phyloP scores from a whole-genome alignment of 2,797 vertebrate species.

The Hylomyscus alleni region DNA sequence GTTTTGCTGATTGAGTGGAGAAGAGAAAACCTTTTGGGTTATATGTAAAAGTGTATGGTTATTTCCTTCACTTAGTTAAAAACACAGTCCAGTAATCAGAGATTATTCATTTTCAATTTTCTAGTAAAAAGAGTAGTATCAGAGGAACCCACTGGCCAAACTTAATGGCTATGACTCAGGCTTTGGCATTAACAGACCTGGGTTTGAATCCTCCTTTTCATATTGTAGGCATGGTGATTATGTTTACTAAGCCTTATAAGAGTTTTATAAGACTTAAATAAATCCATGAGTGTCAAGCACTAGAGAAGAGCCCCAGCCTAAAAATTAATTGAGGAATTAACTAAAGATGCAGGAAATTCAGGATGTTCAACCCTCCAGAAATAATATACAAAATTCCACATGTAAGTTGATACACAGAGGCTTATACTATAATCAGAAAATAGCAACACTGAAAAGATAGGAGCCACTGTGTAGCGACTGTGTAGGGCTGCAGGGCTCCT shows the following conservation, averaged over 20 bases:
- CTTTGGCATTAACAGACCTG: not conserved
- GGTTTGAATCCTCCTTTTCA: not conserved
- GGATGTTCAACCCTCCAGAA: not conserved
- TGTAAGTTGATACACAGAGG: not conserved
- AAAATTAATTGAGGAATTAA: slow-evolving; percentile 11
- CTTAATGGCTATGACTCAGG: not conserved
- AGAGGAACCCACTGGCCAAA: not conserved
- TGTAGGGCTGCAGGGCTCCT: not conserved
- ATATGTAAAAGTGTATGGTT: not conserved
- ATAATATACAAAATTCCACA: not conserved
- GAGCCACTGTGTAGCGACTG: not conserved
- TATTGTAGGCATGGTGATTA: not conserved
- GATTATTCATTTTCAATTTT: not conserved
- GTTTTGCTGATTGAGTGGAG: slow-evolving; percentile 48
- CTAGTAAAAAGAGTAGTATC: not conserved
- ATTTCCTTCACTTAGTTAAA: slow-evolving; percentile 30
- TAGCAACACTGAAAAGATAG: not conserved
- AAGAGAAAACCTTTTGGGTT: not conserved
- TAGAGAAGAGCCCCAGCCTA: not conserved
- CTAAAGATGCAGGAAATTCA: not conserved
- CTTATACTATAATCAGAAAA: slow-evolving; percentile 40
- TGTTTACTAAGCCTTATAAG: not conserved
- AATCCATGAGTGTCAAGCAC: not conserved
- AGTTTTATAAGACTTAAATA: slow-evolving; percentile 13
- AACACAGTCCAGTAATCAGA: not conserved